Evolutionary conservation across 2,113 vertebrate genomes (phyloP).

Genomic region (Peromyscus maniculatus): DNA sequence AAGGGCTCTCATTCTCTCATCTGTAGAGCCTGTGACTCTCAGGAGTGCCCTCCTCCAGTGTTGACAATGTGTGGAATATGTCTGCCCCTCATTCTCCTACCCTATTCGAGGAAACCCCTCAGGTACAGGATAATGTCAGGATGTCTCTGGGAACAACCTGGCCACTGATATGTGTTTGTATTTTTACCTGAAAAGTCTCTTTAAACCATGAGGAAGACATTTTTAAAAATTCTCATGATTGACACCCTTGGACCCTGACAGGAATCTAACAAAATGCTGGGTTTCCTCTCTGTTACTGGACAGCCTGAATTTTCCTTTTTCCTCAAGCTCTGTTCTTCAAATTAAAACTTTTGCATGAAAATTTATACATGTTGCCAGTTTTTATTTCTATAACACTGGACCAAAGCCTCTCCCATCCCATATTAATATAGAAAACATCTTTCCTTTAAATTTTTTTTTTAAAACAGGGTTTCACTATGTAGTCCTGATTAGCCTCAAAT

Average conservation of each 20-base stretch:
- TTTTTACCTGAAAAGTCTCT: neutral
- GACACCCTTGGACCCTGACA: neutral
- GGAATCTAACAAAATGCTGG: neutral
- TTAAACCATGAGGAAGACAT: neutral
- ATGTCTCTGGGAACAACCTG: neutral
- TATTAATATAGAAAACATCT: neutral
- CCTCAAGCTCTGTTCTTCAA: neutral
- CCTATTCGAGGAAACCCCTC: neutral
- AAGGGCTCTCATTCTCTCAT: neutral
- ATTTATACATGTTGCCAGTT: neutral
- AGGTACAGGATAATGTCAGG: neutral
- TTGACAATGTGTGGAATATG: neutral
- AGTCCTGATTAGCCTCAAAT: neutral
- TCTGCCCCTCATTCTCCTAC: neutral
- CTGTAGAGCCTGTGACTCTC: neutral
- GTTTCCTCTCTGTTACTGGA: neutral
- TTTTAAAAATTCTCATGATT: neutral
- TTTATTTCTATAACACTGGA: neutral
- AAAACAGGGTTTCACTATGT: neutral
- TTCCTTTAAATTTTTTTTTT: neutral
- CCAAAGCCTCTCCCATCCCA: too few relatives aligned
- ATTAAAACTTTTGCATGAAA: neutral
- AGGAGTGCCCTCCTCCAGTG: neutral
- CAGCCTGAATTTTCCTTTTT: neutral
- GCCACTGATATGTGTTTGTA: neutral